These are phyloP conservation scores for Carassius auratus DNA, from an alignment of 2,113 vertebrate species.

Conservation along the genomic window DNA sequence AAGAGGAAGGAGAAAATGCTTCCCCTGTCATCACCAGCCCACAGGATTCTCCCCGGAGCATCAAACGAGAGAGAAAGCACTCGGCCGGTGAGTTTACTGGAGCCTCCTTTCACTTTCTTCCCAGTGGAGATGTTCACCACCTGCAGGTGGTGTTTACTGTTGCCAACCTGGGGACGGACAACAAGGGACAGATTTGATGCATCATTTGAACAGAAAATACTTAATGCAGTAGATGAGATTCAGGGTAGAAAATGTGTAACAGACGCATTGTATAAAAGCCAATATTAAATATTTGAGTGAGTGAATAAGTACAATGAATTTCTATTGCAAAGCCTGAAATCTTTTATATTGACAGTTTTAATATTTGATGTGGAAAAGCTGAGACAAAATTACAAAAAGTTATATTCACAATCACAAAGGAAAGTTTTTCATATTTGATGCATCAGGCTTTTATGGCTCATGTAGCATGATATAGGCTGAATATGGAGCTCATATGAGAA, in stretches of 20 bases:
- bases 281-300: not conserved
- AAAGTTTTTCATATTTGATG: too few species aligned
- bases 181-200: not conserved
- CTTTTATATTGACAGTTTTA: too few species aligned
- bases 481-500: too few species aligned
- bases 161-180: conserved; percentile 82
- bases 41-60: conserved; percentile 87
- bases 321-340: not conserved
- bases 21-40: conserved; percentile 90
- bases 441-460: too few species aligned
- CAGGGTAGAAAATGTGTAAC: not conserved
- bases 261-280: not conserved
- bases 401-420: too few species aligned
- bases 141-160: conserved; percentile 87
- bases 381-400: too few species aligned
- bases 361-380: too few species aligned
- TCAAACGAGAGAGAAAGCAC: conserved; percentile 92
- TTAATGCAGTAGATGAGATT: not conserved
- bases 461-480: too few species aligned
- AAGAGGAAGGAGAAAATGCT: conserved; percentile 94
- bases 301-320: not conserved
- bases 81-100: conserved; percentile 87
- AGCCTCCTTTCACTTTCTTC: conserved; percentile 90
- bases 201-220: too few species aligned
- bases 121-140: conserved; percentile 95